These are phyloP conservation scores for Notospermus geniculatus DNA, from an alignment of 1,140 invertebrate species.

Conservation along the genomic window DNA sequence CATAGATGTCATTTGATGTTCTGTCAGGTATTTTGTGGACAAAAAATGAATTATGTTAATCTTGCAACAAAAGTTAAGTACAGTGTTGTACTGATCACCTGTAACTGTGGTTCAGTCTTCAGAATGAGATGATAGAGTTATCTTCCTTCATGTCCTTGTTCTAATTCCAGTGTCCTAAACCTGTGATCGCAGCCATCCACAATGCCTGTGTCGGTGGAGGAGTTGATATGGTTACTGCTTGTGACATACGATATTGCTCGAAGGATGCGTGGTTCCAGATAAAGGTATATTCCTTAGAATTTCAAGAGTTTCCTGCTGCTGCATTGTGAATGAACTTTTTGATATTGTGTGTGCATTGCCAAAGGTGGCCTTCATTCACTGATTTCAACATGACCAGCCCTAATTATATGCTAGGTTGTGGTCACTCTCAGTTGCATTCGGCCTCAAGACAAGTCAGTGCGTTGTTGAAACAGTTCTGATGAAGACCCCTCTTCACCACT, in stretches of 20 bases:
- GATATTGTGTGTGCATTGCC: no score
- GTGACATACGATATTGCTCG: constrained; percentile 90
- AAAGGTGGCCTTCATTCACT: no score
- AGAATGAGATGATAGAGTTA: not conserved
- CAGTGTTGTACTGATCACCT: not conserved
- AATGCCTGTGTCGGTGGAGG: constrained; percentile 87
- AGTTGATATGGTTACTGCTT: constrained; percentile 79
- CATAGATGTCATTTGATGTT: no score
- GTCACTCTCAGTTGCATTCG: no score
- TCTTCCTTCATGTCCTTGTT: not conserved
- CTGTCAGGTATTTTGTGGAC: no score
- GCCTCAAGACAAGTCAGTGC: no score
- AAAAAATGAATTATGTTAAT: not conserved
- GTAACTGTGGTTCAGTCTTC: not conserved
- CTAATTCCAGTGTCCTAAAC: constrained; percentile 73
- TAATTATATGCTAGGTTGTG: no score
- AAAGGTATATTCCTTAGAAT: constrained; percentile 38
- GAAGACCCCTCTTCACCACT: no score
- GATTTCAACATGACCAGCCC: no score
- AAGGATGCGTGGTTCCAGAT: constrained; percentile 90
- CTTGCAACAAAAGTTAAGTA: not conserved
- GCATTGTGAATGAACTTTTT: no score
- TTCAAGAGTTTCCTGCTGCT: no score
- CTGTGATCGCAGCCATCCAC: constrained; percentile 85
- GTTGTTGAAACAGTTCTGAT: no score